A percentile compares a stretch with the other conserved stretches of the same genome.
Conservation (phyloP, 2,797 vertebrate species). For the Premnoplex brunnescens region DNA sequence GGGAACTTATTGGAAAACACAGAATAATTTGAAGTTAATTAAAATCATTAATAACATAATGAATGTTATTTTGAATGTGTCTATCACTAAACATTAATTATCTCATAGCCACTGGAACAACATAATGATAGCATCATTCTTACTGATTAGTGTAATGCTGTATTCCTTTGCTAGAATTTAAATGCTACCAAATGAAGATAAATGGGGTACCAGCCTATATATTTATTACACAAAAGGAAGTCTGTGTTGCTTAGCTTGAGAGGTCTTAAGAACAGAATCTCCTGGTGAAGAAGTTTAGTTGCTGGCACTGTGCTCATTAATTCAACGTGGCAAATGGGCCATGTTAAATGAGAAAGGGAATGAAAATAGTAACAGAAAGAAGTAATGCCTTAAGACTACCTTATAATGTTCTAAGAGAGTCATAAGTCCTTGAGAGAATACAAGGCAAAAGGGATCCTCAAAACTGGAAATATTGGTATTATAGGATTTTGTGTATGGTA, state of each 20-base stretch:
- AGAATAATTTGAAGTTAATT: slow-evolving; percentile 68
- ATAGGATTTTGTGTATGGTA: too few relatives aligned
- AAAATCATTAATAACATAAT: slow-evolving; percentile 77
- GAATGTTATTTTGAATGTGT: slow-evolving; percentile 72
- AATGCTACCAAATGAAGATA: slow-evolving; percentile 66
- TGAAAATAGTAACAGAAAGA: background rate
- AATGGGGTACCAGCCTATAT: slow-evolving; percentile 38
- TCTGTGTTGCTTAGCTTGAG: background rate
- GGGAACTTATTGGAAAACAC: slow-evolving; percentile 44
- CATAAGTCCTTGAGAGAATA: background rate
- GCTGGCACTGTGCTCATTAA: background rate
- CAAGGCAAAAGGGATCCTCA: background rate
- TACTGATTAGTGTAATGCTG: slow-evolving; percentile 31
- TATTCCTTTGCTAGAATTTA: slow-evolving; percentile 44
- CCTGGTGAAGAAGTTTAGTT: background rate
- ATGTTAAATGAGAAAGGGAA: background rate
- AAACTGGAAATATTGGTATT: background rate
- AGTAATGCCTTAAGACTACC: background rate
- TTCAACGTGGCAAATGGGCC: background rate
- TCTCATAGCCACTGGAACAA: slow-evolving; percentile 62
- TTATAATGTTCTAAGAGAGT: background rate
- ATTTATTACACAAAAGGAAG: slow-evolving; percentile 31
- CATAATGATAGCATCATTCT: slow-evolving; percentile 67
- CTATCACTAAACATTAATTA: slow-evolving; percentile 74
- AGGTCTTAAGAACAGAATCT: slow-evolving; percentile 9